Evolutionary conservation across 2,113 vertebrate genomes (phyloP), one percentile per base, ranked within the genome.

Genomic region (Barbus barbus): DNA sequence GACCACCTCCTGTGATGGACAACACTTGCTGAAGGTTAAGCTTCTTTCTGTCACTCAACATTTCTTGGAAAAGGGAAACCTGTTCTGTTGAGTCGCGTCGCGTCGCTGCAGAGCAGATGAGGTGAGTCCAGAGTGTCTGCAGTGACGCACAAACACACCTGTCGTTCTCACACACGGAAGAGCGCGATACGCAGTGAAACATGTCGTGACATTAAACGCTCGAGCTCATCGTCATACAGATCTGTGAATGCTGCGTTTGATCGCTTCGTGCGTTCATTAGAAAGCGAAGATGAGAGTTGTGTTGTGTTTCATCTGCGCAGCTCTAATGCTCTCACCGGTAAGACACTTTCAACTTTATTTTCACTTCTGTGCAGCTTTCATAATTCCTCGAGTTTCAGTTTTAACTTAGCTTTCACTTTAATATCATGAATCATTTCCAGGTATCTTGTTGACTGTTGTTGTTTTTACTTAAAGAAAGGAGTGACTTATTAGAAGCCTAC

Each of bases 121-220:
- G 73, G 2, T n/a, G n/a, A n/a, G n/a, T n/a, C n/a, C n/a, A n/a
- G n/a, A n/a, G 31, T 31, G 41, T 36, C 5, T 36, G 31, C 73
- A 75, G 65, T 69, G 18, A 36, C 44, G 51, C 72, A 14, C 44
- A 65, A 18, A 48, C 60, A 81, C 44, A 81, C 41, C 61, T 71
- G 79, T 24, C 28, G 1, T 18, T 13, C 26, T 24, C 41, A 31
- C 26, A 81, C 63, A 81, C 79, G 79, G 79, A 81, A 81, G 78
- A 46, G n/a, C n/a, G n/a, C n/a, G n/a, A n/a, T n/a, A n/a, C n/a
- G 79, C 24, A 5, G 4, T 80, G 16, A 48, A 80, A 14, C 63
- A 69, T 67, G 61, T 48, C 9, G 14, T 46, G 38, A 28, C 78
- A 4, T 28, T 33, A 36, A 36, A 58, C 51, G 0, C 28, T 2